phyloP scores from a whole-genome alignment of 2,797 vertebrate species.

The Synanceia verrucosa region DNA sequence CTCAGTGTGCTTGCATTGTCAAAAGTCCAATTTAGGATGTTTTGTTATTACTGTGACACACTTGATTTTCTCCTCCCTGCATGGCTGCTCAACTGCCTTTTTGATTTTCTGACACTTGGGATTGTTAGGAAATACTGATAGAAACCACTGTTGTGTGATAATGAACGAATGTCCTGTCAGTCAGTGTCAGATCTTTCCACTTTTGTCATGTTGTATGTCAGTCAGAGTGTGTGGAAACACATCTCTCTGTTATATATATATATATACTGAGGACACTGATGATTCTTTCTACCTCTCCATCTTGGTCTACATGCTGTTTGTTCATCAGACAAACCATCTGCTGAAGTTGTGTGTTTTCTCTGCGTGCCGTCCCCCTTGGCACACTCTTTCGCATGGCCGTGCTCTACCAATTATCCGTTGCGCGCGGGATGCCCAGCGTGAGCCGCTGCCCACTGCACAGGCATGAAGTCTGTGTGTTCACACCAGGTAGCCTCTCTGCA shows the following conservation, averaged over 20 bases:
- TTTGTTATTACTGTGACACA: slow-evolving; percentile 72
- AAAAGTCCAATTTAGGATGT: slow-evolving; percentile 60
- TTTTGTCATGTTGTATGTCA: slow-evolving; percentile 54
- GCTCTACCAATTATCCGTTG: slow-evolving; percentile 79
- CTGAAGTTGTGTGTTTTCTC: slow-evolving; percentile 77
- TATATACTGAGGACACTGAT: slow-evolving; percentile 27
- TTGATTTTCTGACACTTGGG: slow-evolving; percentile 72
- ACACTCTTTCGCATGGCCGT: slow-evolving; percentile 57
- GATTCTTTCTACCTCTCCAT: slow-evolving; percentile 34
- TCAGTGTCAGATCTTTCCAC: slow-evolving; percentile 64
- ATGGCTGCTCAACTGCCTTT: slow-evolving; percentile 62
- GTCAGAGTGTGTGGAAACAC: slow-evolving; percentile 25
- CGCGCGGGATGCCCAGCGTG: slow-evolving; percentile 67
- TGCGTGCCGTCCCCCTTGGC: slow-evolving; percentile 60
- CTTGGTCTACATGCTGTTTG: slow-evolving; percentile 76
- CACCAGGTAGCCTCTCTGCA: slow-evolving; percentile 73
- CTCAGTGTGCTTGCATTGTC: slow-evolving; percentile 47
- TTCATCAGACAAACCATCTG: slow-evolving; percentile 83
- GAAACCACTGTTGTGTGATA: slow-evolving; percentile 72
- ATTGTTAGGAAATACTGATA: slow-evolving; percentile 64
- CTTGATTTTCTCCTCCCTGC: slow-evolving; percentile 64
- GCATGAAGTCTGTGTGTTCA: slow-evolving; percentile 68
- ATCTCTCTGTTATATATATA: slow-evolving; percentile 34
- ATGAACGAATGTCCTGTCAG: slow-evolving; percentile 70
- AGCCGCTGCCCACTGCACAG: slow-evolving; percentile 66